Conservation (phyloP, 2,797 vertebrate genomes). For the Sebastes minor region DNA sequence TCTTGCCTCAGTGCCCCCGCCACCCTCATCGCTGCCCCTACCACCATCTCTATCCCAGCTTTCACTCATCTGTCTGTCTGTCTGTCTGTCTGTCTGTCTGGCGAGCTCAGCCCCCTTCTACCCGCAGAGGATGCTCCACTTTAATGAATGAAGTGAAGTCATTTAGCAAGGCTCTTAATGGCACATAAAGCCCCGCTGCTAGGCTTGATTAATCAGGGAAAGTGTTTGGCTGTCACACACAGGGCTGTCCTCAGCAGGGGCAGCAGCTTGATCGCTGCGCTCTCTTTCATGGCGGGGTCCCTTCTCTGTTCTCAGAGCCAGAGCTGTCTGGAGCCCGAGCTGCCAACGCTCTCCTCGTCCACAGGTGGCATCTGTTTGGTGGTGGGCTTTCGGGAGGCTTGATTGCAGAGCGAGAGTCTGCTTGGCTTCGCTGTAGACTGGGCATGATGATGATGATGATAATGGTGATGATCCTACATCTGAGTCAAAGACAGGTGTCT, state of each 20-base stretch:
- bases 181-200: conserved; percentile 74
- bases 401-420: conserved; percentile 10
- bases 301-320: conserved; percentile 34
- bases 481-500: conserved; percentile 30
- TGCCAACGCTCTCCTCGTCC: conserved; percentile 21
- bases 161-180: conserved; percentile 77
- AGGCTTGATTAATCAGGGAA: conserved; percentile 80
- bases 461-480: conserved; percentile 23
- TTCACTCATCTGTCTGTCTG: conserved; percentile 18
- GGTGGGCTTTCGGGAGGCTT: not conserved
- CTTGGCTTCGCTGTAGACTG: not conserved
- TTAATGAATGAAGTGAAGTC: conserved; percentile 81
- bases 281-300: conserved; percentile 50
- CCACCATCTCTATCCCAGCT: conserved; percentile 47
- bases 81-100: conserved; percentile 49
- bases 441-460: not conserved
- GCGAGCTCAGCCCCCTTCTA: conserved; percentile 32
- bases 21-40: conserved; percentile 57
- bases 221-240: conserved; percentile 75
- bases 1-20: conserved; percentile 65
- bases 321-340: conserved; percentile 26
- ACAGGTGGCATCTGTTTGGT: conserved; percentile 41
- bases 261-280: conserved; percentile 45
- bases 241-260: conserved; percentile 67
- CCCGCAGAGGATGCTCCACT: conserved; percentile 69